Percentiles rank a stretch among this genome's conserved stretches.
phyloP scores from a whole-genome alignment of 1,140 invertebrate genomes.

The Dermatophagoides farinae region DNA sequence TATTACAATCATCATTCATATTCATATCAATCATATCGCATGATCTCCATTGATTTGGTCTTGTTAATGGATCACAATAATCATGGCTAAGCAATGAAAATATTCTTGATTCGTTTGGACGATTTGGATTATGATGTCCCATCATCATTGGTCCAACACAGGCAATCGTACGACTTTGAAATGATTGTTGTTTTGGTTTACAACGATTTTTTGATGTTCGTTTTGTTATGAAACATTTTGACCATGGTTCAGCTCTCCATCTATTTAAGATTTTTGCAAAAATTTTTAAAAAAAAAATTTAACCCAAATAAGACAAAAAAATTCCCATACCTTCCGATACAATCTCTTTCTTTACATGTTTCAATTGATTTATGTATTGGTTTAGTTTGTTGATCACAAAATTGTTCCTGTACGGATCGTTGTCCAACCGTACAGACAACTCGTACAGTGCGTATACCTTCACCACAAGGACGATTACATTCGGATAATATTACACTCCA shows the following conservation, averaged over 20 bases:
- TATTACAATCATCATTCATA: too few relatives aligned
- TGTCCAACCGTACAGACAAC: conserved; percentile 15
- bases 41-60: conserved; percentile 1
- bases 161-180: background rate
- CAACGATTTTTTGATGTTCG: too few relatives aligned
- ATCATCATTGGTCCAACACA: conserved; percentile 2
- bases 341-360: conserved; percentile 17
- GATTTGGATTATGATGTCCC: background rate
- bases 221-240: background rate
- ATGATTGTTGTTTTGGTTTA: background rate
- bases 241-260: conserved; percentile 5
- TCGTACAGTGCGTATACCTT: conserved; percentile 15
- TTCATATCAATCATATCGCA: background rate
- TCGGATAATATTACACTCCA: conserved; percentile 6
- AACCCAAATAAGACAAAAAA: background rate
- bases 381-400: conserved; percentile 15
- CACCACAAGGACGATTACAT: background rate
- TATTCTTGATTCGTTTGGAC: background rate
- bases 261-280: background rate
- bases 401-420: conserved; percentile 11
- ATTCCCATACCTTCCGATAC: conserved; percentile 17
- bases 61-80: background rate
- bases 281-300: background rate
- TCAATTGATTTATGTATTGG: conserved; percentile 15
- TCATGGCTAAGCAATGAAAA: background rate